Evolutionary conservation across 2,113 vertebrate species (phyloP).

Genomic region (Bujurquina vittata): DNA sequence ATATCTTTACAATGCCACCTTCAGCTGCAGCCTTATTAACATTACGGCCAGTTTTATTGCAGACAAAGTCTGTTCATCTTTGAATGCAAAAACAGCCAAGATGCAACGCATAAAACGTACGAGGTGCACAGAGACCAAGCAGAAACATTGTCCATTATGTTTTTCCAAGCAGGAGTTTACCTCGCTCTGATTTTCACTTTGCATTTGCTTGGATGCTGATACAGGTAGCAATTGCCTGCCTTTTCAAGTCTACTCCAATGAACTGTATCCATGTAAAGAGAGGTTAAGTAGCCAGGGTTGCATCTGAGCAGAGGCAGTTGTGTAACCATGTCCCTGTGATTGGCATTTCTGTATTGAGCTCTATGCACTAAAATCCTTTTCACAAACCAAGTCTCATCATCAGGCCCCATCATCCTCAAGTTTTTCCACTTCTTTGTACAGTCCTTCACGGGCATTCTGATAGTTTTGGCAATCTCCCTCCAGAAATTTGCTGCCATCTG

Average conservation of each 20-base stretch:
- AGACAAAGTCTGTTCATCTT: constrained; percentile 36
- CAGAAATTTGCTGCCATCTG: not conserved
- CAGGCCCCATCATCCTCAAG: rapidly evolving
- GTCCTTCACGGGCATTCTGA: not conserved
- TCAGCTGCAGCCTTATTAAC: constrained; percentile 55
- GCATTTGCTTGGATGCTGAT: constrained; percentile 46
- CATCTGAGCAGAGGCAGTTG: not conserved
- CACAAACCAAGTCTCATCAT: not conserved
- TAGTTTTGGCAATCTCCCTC: not conserved
- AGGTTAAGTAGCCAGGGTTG: constrained; percentile 37
- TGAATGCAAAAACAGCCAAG: constrained; percentile 38
- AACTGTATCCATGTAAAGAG: constrained; percentile 18
- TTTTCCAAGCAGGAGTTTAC: constrained; percentile 42
- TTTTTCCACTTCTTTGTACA: not conserved
- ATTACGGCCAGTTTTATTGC: constrained; percentile 57
- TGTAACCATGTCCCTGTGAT: not conserved
- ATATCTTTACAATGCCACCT: constrained; percentile 58
- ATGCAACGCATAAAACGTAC: constrained; percentile 26
- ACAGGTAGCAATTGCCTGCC: constrained; percentile 27
- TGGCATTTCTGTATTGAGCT: not conserved
- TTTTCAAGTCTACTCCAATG: constrained; percentile 50
- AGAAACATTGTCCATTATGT: constrained; percentile 30
- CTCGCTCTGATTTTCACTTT: constrained; percentile 35
- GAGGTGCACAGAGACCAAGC: constrained; percentile 8
- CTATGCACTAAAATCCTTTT: not conserved